Evolutionary conservation across 2,888 invertebrate genomes (phyloP).

Genomic region (Nudaria mundana): DNA sequence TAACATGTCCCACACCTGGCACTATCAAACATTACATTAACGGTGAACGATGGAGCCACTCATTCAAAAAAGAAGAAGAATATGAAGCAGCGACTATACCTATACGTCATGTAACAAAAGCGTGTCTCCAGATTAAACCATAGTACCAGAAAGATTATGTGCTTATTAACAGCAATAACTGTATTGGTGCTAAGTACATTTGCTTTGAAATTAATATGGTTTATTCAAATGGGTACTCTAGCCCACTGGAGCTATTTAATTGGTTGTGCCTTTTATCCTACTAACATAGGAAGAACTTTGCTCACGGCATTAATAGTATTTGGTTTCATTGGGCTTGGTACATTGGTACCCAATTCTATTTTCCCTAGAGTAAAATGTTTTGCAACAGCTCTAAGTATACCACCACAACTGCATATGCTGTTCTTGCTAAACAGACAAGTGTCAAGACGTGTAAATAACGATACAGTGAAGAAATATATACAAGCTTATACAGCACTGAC

Average conservation of each 20-base stretch:
- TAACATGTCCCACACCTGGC: too few species aligned
- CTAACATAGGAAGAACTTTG: conserved; percentile 29
- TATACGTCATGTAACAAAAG: too few species aligned
- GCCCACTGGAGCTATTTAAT: conserved; percentile 59
- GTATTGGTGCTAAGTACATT: conserved; percentile 30
- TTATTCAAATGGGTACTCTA: conserved; percentile 44
- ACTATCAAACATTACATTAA: too few species aligned
- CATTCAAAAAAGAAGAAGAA: too few species aligned
- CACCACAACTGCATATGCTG: conserved; percentile 57
- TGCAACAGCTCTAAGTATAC: conserved; percentile 47
- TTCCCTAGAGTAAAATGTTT: conserved; percentile 44
- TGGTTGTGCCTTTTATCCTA: conserved; percentile 42
- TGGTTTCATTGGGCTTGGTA: conserved; percentile 39
- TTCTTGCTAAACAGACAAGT: conserved; percentile 42
- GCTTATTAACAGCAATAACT: conserved; percentile 32
- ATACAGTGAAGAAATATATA: conserved; percentile 38
- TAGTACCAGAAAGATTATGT: too few species aligned
- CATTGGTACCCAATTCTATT: conserved; percentile 42
- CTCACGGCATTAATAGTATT: conserved; percentile 40
- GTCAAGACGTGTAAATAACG: conserved; percentile 32
- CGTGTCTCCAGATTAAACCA: too few species aligned
- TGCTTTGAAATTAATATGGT: conserved; percentile 41
- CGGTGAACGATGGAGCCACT: too few species aligned
- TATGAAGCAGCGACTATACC: too few species aligned
- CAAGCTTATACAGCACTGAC: conserved; percentile 41